A percentile compares a stretch with the other conserved stretches of the same genome.
phyloP scores from a whole-genome alignment of 2,888 invertebrate genomes.

The Saturnia pavonia region DNA sequence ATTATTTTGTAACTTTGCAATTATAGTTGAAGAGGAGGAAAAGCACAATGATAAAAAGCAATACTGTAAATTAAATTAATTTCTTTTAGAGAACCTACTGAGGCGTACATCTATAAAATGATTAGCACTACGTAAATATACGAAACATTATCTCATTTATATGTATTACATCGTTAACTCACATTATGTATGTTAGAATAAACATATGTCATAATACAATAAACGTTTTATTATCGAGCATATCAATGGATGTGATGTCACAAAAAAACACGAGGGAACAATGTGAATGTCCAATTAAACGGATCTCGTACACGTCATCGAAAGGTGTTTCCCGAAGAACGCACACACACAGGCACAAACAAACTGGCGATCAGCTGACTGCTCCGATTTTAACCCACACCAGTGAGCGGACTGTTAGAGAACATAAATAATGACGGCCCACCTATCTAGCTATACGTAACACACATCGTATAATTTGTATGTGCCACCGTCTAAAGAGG shows the following conservation, averaged over 20 bases:
- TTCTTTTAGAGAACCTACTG: background rate
- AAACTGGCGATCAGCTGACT: constrained; percentile 75
- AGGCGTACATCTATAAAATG: background rate
- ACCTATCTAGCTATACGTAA: constrained; percentile 80
- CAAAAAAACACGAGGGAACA: constrained; percentile 68
- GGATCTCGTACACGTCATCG: constrained; percentile 79
- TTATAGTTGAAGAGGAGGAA: background rate
- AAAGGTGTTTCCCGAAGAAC: constrained; percentile 82
- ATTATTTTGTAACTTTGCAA: background rate
- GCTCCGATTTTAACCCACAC: constrained; percentile 82
- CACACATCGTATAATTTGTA: constrained; percentile 79
- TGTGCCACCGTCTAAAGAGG: constrained; percentile 68
- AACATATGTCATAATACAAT: constrained; percentile 33
- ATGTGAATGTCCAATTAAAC: constrained; percentile 81
- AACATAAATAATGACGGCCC: constrained; percentile 82
- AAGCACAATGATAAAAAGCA: too few species aligned
- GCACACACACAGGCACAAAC: constrained; percentile 70
- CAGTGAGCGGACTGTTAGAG: constrained; percentile 76
- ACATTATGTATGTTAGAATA: background rate
- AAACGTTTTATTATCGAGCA: constrained; percentile 42
- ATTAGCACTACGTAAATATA: background rate
- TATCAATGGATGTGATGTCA: constrained; percentile 45
- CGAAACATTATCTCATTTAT: background rate
- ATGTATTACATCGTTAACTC: background rate
- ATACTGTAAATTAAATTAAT: too few species aligned